Percentiles rank a stretch among this genome's conserved stretches.
phyloP scores from a whole-genome alignment of 1,140 invertebrate genomes.

The Sesamia nonagrioides region DNA sequence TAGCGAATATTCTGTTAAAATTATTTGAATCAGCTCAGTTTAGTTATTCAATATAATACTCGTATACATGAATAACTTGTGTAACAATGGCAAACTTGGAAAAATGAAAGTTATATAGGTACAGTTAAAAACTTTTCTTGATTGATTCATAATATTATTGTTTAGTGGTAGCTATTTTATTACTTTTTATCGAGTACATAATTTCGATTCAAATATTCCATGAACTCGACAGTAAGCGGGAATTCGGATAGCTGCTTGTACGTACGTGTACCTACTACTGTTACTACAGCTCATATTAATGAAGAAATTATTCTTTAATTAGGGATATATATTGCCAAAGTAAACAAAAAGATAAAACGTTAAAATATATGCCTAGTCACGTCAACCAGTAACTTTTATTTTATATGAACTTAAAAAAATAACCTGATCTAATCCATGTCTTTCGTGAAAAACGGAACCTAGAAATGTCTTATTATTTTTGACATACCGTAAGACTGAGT shows the following conservation, averaged over 20 bases:
- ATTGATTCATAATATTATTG: background rate
- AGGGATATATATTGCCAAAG: slow-evolving; percentile 40
- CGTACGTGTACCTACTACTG: too few relatives aligned
- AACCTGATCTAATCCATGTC: slow-evolving; percentile 19
- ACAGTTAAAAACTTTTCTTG: background rate
- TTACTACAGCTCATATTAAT: background rate
- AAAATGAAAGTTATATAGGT: background rate
- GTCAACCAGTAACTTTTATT: slow-evolving; percentile 31
- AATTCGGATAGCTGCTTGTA: background rate
- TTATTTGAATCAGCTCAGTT: background rate
- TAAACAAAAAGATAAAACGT: background rate
- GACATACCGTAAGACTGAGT: slow-evolving; percentile 59
- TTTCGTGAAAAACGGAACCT: slow-evolving; percentile 26
- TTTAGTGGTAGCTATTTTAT: background rate
- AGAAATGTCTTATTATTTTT: slow-evolving; percentile 36
- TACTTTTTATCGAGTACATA: too few relatives aligned
- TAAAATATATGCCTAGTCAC: slow-evolving; percentile 38
- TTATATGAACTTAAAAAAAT: slow-evolving; percentile 8
- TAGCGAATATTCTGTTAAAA: background rate
- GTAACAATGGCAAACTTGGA: background rate
- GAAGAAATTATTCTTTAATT: background rate
- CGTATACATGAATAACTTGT: background rate
- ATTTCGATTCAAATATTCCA: background rate
- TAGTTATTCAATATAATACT: too few relatives aligned
- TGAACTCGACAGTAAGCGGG: background rate